Evolutionary conservation across 2,113 vertebrate species (phyloP).

Genomic region (Passerina amoena): DNA sequence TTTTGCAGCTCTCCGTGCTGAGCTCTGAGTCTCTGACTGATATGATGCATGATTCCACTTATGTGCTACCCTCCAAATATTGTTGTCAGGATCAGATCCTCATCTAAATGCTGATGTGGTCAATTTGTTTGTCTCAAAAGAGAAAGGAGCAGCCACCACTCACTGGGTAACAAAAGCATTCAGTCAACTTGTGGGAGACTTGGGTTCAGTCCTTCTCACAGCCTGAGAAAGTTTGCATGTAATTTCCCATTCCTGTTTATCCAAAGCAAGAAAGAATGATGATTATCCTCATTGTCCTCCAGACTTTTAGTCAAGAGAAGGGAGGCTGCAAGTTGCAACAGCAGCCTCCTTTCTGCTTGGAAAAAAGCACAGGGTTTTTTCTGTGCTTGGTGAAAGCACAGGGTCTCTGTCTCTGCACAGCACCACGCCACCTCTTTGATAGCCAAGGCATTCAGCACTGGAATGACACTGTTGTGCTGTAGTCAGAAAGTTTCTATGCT

Average conservation of each 20-base stretch:
- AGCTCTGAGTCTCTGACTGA: neutral
- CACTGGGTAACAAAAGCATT: neutral
- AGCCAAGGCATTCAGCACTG: neutral
- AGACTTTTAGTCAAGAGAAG: neutral
- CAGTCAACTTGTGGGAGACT: neutral
- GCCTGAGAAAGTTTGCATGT: neutral
- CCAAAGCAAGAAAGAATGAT: neutral
- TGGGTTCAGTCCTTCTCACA: neutral
- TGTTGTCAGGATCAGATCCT: neutral
- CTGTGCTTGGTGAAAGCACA: neutral
- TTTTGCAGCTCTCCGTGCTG: neutral
- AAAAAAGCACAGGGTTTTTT: too few relatives aligned
- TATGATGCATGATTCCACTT: neutral
- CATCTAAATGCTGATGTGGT: neutral
- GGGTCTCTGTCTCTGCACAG: neutral
- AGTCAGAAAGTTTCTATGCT: neutral
- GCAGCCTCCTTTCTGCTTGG: too few relatives aligned
- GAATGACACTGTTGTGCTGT: accelerated
- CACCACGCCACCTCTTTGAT: accelerated
- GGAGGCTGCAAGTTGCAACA: neutral
- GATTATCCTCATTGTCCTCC: neutral
- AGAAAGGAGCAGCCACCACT: neutral
- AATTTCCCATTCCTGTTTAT: neutral
- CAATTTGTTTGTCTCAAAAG: neutral
- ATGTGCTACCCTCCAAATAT: neutral